Base-by-base conservation (phyloP, 1,140 invertebrate species). In the Bombus sibiricus region DNA sequence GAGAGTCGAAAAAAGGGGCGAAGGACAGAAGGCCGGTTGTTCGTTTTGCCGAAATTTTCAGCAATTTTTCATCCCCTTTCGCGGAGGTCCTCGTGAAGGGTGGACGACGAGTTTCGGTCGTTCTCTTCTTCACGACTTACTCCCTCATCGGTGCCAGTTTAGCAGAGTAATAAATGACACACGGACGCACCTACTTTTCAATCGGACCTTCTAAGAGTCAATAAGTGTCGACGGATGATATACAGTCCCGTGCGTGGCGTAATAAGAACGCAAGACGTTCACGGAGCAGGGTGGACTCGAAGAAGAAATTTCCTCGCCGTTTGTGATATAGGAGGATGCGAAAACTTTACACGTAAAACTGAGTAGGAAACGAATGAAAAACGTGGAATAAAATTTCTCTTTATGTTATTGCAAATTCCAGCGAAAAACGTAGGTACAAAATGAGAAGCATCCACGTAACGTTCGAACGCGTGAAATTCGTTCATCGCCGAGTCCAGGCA, bases 221-320 rank as follows among this genome's bases (percentile, higher is more conserved):
- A 94, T 94, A 94, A 94, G 93, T 93, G 93, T 94, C 93, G 93
- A 90, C 87, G 92, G 89, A 94, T 94, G 93, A 94, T 93, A 84
- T 94, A 94, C 92, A 88, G 90, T 83, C 62, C 39, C 68, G 37
- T 75, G 83, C 76, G 78, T 68, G 78, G 66, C 64, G 91, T 94
- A 94, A 93, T 94, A 93, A 94, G 91, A 74, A 77, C 85, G 47
- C 47, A 28, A 25, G 68, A 81, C 71, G 85, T 83, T 79, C 84
- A 53, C 47, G 47, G 82, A 32, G 3, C 15, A 32, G 28, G 28
- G 28, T 28, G 10, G 53, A n/a, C 37, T n/a, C 15, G 39, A 5
- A 25, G 32, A 18, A 15, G 15, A 62, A 84, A 41, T 57, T 76
- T 32, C 4, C 25, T 37, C 22, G 22, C 12, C 10, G 12, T 3